Evolutionary conservation across 2,797 vertebrate genomes (phyloP).

Genomic region (Hyperoplus immaculatus): DNA sequence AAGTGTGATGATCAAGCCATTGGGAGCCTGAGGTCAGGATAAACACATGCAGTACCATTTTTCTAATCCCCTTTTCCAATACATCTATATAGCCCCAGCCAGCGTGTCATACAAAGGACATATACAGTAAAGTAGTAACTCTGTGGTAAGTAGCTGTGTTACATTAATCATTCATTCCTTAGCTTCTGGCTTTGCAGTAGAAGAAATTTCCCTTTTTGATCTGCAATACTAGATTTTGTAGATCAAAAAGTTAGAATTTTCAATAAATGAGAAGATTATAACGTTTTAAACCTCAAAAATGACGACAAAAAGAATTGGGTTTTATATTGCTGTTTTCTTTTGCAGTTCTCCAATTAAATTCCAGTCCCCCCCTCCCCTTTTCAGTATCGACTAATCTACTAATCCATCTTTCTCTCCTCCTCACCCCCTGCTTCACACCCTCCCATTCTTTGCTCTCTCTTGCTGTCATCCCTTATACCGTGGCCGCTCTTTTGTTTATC

Average conservation of each 20-base stretch:
- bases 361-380: not conserved
- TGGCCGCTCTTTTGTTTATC: slow-evolving; percentile 62
- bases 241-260: not conserved
- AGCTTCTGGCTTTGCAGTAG: not conserved
- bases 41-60: slow-evolving; percentile 22
- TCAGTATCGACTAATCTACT: slow-evolving; percentile 26
- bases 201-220: not conserved
- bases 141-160: slow-evolving; percentile 7
- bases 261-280: not conserved
- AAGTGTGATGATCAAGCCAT: slow-evolving; percentile 31
- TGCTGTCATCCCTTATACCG: slow-evolving; percentile 54
- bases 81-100: not conserved
- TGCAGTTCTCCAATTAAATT: slow-evolving; percentile 13
- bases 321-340: slow-evolving; percentile 27
- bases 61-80: slow-evolving; percentile 10
- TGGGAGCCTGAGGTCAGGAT: slow-evolving; percentile 28
- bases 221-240: not conserved
- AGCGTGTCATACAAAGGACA: not conserved
- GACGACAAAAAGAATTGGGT: not conserved
- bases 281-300: not conserved
- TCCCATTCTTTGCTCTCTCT: slow-evolving; percentile 23
- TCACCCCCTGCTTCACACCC: not conserved
- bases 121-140: not conserved
- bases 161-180: not conserved
- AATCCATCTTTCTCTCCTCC: slow-evolving; percentile 29